These are phyloP conservation scores for Nyctibius bracteatus DNA, from an alignment of 2,113 vertebrate genomes.

Conservation along the genomic window DNA sequence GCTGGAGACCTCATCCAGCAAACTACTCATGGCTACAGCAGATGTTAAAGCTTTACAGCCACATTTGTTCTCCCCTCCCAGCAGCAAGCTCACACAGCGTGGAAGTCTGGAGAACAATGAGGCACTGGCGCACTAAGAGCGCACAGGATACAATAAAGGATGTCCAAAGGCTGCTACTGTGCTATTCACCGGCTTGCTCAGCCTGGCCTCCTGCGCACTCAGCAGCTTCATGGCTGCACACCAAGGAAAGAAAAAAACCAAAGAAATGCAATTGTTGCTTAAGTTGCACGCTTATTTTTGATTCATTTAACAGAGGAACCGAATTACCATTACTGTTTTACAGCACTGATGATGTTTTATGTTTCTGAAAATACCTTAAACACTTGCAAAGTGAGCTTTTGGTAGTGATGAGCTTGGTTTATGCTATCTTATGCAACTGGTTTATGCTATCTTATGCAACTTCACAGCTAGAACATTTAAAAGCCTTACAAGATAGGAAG, in stretches of 20 bases:
- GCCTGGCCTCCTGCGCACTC: neutral
- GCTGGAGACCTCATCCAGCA: conserved; percentile 21
- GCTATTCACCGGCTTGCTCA: neutral
- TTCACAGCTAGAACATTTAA: neutral
- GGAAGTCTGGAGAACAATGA: neutral
- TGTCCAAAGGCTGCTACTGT: neutral
- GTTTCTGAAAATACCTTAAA: neutral
- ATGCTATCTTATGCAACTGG: too few species aligned
- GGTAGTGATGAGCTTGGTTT: neutral
- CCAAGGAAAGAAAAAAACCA: neutral
- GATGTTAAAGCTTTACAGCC: neutral
- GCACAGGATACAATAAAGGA: neutral
- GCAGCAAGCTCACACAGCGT: neutral
- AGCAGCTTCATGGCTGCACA: neutral
- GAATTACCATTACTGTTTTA: neutral
- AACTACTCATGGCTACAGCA: neutral
- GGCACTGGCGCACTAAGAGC: neutral
- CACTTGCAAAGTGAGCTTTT: neutral
- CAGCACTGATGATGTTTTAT: neutral
- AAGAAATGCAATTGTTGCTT: neutral
- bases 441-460: neutral
- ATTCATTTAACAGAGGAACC: neutral
- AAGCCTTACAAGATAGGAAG: neutral
- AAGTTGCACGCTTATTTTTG: neutral
- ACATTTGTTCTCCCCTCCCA: neutral